phyloP scores from a whole-genome alignment of 2,113 vertebrate species.

The Danio rerio region DNA sequence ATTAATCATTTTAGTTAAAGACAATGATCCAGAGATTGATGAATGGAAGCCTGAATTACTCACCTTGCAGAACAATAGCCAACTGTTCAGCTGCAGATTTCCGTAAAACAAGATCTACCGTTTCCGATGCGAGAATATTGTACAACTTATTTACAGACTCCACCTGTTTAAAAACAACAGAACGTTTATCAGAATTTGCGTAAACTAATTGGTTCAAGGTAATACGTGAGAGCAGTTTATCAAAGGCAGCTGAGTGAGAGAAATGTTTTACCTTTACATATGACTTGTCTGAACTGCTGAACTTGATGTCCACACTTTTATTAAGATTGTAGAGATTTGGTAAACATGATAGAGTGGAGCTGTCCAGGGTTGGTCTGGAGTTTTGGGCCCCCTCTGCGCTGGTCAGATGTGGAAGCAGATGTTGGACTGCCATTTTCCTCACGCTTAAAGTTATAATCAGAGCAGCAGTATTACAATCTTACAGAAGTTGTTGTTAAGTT shows the following conservation, averaged over 20 bases:
- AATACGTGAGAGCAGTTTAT: neutral
- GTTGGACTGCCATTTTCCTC: slow-evolving; percentile 82
- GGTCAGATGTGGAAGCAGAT: slow-evolving; percentile 82
- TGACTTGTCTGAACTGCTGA: slow-evolving; percentile 82
- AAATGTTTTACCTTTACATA: slow-evolving; percentile 85
- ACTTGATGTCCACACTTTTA: slow-evolving; percentile 78
- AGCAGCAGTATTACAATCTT: neutral
- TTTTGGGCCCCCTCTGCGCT: slow-evolving; percentile 69
- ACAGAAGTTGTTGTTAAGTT: neutral
- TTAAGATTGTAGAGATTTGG: slow-evolving; percentile 80
- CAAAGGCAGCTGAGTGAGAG: neutral
- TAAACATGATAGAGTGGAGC: slow-evolving; percentile 73
- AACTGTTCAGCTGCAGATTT: slow-evolving; percentile 93
- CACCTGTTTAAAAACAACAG: slow-evolving; percentile 70
- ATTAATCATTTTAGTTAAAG: no score
- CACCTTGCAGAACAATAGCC: slow-evolving; percentile 91
- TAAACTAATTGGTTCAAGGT: neutral
- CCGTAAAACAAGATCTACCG: slow-evolving; percentile 83
- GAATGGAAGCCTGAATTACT: slow-evolving; percentile 37
- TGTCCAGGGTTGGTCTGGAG: slow-evolving; percentile 77
- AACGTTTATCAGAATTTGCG: neutral
- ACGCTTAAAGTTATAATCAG: slow-evolving; percentile 74
- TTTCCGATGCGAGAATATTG: slow-evolving; percentile 84
- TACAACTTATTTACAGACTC: slow-evolving; percentile 90
- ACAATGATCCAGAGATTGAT: no score